Conservation (phyloP, 2,888 invertebrate species). For the Falcaria lacertinaria region DNA sequence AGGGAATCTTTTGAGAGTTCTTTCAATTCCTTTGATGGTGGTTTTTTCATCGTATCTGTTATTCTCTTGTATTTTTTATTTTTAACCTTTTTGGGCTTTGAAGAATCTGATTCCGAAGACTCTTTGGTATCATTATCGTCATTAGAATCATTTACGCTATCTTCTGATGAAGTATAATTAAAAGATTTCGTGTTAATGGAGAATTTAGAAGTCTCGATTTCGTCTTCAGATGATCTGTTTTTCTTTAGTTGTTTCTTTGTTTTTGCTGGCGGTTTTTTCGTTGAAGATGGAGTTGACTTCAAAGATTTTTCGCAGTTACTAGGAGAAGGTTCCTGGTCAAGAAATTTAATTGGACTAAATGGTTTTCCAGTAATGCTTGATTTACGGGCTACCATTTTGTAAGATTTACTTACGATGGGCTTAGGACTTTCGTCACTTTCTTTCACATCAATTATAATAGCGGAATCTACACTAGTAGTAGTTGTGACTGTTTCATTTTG, state of each 20-base stretch:
- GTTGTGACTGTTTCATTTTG: conserved; percentile 25
- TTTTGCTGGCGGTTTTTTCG: conserved; percentile 44
- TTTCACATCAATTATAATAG: conserved; percentile 27
- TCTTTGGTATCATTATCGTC: conserved; percentile 68
- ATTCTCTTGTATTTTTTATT: conserved; percentile 67
- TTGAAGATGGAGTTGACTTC: conserved; percentile 20
- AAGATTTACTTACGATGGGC: conserved; percentile 70
- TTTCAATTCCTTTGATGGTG: conserved; percentile 64
- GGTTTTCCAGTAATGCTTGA: conserved; percentile 75
- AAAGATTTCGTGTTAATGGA: conserved; percentile 54
- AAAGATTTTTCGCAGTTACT: conserved; percentile 37
- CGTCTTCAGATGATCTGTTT: conserved; percentile 58
- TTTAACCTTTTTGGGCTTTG: conserved; percentile 58
- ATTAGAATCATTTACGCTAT: conserved; percentile 67
- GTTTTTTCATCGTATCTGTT: conserved; percentile 56
- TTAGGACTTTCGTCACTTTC: conserved; percentile 54
- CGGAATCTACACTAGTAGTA: conserved; percentile 30
- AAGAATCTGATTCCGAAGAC: conserved; percentile 60
- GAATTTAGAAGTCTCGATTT: conserved; percentile 66
- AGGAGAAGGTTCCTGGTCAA: conserved; percentile 47
- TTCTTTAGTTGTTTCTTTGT: conserved; percentile 51
- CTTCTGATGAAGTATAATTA: conserved; percentile 66
- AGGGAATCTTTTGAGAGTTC: conserved; percentile 70
- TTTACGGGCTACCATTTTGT: conserved; percentile 76
- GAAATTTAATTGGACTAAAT: conserved; percentile 67